Evolutionary conservation across 35 echinoderm and acorn worm species (phyloP).

Genomic region (Heliocidaris erythrogramma): DNA sequence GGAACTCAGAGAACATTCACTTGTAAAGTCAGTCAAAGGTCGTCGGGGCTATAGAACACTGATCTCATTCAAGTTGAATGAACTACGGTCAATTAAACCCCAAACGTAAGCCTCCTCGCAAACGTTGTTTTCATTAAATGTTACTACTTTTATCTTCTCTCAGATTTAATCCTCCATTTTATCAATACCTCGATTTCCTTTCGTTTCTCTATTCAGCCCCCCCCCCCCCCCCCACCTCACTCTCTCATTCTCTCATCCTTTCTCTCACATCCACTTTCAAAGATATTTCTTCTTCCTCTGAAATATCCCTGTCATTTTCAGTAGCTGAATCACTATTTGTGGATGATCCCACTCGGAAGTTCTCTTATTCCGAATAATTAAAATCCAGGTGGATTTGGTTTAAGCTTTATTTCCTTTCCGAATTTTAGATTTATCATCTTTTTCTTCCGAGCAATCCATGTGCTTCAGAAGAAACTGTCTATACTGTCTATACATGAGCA

Average conservation of each 20-base stretch:
- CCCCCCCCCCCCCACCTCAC: not conserved
- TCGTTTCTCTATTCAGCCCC: not conserved
- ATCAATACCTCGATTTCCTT: not conserved
- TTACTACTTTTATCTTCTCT: not conserved
- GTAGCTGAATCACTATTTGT: no score
- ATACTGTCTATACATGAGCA: no score
- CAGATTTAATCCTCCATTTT: not conserved
- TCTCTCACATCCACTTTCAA: not conserved
- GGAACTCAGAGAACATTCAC: not conserved
- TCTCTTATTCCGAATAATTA: no score
- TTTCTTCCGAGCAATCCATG: no score
- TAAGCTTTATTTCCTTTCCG: no score
- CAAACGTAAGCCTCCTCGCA: not conserved
- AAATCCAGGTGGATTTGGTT: no score
- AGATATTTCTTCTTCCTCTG: not conserved
- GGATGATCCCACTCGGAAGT: no score
- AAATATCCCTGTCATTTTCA: no score
- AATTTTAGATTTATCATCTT: no score
- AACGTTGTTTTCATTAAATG: constrained; percentile 13
- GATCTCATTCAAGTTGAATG: constrained; percentile 8
- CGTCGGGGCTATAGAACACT: not conserved
- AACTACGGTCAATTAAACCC: constrained; percentile 1
- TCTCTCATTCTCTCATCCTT: not conserved
- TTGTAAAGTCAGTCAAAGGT: not conserved
- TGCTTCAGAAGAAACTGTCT: no score